Percentiles rank a stretch among this genome's conserved stretches.
Conservation (phyloP, 2,113 vertebrate species). For the Emydura subglobosa region DNA sequence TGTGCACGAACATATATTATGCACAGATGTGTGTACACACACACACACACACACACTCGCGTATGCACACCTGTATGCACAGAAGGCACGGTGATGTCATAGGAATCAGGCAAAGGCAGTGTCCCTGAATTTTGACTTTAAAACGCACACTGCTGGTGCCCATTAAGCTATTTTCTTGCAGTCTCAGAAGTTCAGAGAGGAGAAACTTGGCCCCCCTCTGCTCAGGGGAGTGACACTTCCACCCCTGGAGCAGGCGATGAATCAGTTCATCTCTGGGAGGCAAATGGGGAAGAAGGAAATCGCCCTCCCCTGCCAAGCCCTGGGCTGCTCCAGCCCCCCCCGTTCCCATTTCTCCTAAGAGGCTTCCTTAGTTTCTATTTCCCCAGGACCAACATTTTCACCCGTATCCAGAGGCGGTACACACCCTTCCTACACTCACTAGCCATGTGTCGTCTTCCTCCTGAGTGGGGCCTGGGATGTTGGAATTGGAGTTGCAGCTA, state of each 20-base stretch:
- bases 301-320: neutral
- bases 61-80: neutral
- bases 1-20: neutral
- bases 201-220: neutral
- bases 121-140: neutral
- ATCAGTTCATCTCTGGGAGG: conserved; percentile 19
- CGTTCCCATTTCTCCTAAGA: neutral
- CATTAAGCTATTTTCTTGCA: neutral
- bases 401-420: rapidly evolving
- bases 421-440: neutral
- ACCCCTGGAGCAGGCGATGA: neutral
- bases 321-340: neutral
- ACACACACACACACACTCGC: neutral
- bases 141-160: neutral
- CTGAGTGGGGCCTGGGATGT: neutral
- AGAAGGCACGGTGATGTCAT: neutral
- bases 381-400: neutral
- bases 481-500: too few species aligned
- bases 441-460: neutral
- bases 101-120: neutral
- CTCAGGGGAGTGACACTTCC: neutral
- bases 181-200: neutral
- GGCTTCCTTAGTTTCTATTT: neutral
- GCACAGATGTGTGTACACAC: neutral
- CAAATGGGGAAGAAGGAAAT: neutral